These are phyloP conservation scores for Serilophus lunatus DNA, from an alignment of 2,113 vertebrate genomes.

Conservation along the genomic window DNA sequence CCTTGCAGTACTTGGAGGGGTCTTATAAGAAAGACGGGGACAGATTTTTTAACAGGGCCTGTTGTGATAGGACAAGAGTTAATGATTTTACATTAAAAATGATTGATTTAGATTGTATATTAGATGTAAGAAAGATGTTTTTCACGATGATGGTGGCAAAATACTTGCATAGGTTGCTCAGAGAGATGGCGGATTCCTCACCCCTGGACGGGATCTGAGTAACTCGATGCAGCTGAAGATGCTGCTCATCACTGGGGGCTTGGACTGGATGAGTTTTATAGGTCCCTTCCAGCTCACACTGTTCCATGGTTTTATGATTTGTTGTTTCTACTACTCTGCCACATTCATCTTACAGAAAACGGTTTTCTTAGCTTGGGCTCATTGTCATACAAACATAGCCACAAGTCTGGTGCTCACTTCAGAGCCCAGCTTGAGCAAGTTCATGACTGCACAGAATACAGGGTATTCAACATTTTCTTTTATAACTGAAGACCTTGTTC, in stretches of 20 bases:
- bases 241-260: neutral
- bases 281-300: neutral
- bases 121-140: neutral
- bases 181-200: neutral
- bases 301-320: neutral
- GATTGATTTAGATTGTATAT: neutral
- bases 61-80: neutral
- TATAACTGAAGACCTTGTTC: neutral
- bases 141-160: neutral
- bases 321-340: neutral
- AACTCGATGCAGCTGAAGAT: neutral
- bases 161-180: neutral
- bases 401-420: neutral
- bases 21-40: neutral
- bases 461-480: neutral
- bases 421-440: neutral
- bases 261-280: neutral
- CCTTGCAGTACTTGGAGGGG: neutral
- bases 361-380: neutral
- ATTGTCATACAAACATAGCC: neutral
- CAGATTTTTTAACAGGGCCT: neutral
- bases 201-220: neutral
- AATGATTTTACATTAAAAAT: neutral
- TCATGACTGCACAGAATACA: neutral
- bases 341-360: neutral